Evolutionary conservation across 1,140 invertebrate genomes (phyloP), one percentile per base, ranked within the genome.

Genomic region (Glossosoma conforme): DNA sequence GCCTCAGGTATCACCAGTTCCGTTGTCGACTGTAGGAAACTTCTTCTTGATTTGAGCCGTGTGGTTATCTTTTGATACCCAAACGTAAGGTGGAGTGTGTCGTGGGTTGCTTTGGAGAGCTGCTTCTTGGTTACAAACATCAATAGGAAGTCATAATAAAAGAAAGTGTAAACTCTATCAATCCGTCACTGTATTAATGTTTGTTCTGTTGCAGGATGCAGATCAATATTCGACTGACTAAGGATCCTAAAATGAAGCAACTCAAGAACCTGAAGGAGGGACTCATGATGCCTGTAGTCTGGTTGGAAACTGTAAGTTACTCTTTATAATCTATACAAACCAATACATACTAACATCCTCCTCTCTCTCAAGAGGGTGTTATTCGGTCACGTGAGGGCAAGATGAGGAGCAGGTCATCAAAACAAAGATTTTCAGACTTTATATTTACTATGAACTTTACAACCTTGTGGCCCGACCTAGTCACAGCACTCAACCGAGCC

Each of bases 161-260:
- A 6, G 14, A 5, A 5, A 9, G 14, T 36, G 14, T n/a, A n/a
- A 28, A 8, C n/a, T 28, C n/a, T 6, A 18, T 6, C 15, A 40
- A 8, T 40, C n/a, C n/a, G n/a, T n/a, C n/a, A 20, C 8, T 17
- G 6, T 47, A 15, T 32, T 15, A 15, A 10, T 37, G 30, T 28
- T 17, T 44, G 40, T 47, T 54, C 45, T 37, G 6, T 66, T 65
- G 42, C 63, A 72, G 70, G 25, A 51, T 72, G 17, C 70, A 75
- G 59, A 56, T 75, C n/a, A 75, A 75, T 45, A 65, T 75, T 3
- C 65, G 72, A 64, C 62, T 72, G 4, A 62, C 50, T 22, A 70
- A 67, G 37, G 52, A 61, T 0, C 4, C 44, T 1, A 52, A 58
- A 17, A 66, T 69, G 35, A 44, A 58, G 0, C 53, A 63, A 2